Conservation (phyloP, 1,140 invertebrate genomes). For the Diploscapter pachys region DNA sequence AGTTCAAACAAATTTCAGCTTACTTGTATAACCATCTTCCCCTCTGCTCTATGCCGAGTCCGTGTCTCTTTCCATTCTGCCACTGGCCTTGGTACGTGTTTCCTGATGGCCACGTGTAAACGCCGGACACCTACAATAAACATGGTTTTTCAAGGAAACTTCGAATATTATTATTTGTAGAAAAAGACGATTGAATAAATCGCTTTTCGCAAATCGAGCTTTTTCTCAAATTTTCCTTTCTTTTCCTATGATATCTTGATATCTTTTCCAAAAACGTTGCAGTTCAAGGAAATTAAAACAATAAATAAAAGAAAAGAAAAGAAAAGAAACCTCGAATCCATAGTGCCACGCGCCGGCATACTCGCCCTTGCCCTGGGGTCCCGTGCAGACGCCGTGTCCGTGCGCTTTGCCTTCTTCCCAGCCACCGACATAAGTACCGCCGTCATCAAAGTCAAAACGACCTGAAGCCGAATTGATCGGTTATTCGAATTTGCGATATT, state of each 20-base stretch:
- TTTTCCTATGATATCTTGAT: no score
- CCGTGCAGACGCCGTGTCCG: slow-evolving; percentile 91
- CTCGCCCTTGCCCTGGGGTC: slow-evolving; percentile 93
- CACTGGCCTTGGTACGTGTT: slow-evolving; percentile 96
- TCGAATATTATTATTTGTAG: neutral
- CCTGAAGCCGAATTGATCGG: slow-evolving; percentile 65
- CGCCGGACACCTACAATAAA: slow-evolving; percentile 71
- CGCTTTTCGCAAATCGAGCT: no score
- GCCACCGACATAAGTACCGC: slow-evolving; percentile 96
- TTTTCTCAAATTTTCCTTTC: neutral
- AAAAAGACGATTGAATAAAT: neutral
- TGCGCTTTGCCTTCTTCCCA: slow-evolving; percentile 91
- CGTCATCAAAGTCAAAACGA: slow-evolving; percentile 99
- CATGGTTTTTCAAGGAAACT: neutral
- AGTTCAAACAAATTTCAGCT: slow-evolving; percentile 1
- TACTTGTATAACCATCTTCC: slow-evolving; percentile 88
- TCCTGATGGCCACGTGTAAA: slow-evolving; percentile 97
- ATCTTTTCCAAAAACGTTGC: no score
- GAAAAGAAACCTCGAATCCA: slow-evolving; percentile 83
- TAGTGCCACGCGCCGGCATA: slow-evolving; percentile 98
- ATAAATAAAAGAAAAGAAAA: neutral
- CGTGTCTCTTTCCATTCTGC: slow-evolving; percentile 98
- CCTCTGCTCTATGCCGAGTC: slow-evolving; percentile 89
- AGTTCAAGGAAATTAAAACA: neutral
- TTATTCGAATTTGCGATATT: slow-evolving; percentile 64